Evolutionary conservation across 1,140 invertebrate species (phyloP), one percentile per base, ranked within the genome.

Genomic region (Belonocnema kinseyi): DNA sequence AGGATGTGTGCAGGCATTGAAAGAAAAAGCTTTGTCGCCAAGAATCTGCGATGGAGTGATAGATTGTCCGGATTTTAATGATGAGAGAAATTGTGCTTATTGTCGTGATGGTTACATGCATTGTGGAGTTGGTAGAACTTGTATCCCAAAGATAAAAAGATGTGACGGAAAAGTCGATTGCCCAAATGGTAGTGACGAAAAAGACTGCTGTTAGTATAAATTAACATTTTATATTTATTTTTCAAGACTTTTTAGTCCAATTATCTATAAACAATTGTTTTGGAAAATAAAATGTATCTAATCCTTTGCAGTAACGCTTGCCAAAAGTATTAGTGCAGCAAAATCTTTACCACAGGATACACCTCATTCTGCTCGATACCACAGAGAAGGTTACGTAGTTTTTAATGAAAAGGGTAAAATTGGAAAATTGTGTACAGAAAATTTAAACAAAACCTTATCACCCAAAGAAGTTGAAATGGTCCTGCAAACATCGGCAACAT

Each of bases 101-200:
- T 97, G 97, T 90, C 92, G 93, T 1, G 90, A 92, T 58, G 92
- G 93, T 53, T 92, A 93, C 50, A 90, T 97, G 72, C 96, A 96
- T 78, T 98, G 97, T 86, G 96, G 96, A 0, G 92, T 95, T 33
- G 94, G 95, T 13, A 92, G 94, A 74, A 92, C 92, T 13, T 98
- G 97, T 86, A 94, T 97, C 79, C 93, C 95, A 0, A 90, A 91
- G 7, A 92, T 93, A 52, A 93, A 95, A 80, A 93, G 95, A 74
- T 98, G 97, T 88, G 96, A 97, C 87, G 96, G 96, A 53, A 94
- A 94, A 70, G 90, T 93, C 0, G 96, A 98, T 88, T 98, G 97
- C 86, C 94, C 95, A 0, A 96, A 97, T 88, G 96, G 95, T 14
- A 95, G 95, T 79, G 97, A 98, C 82, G 97, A 98, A 88, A 93